phyloP scores from a whole-genome alignment of 2,113 vertebrate species.

The Sisor rabdophorus region DNA sequence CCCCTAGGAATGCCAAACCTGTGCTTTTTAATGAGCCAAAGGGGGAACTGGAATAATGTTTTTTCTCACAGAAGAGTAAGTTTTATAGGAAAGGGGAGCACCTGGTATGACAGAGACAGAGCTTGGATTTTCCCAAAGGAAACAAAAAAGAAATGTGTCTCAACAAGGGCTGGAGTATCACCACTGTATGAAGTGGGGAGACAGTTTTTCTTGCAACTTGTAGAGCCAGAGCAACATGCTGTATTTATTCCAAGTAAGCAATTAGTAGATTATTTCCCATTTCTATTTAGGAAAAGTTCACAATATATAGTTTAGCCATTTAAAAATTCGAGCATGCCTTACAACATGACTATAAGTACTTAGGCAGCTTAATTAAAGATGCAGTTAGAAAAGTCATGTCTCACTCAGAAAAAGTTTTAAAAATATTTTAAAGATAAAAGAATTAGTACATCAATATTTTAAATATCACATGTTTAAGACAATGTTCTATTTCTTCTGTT shows the following conservation, averaged over 20 bases:
- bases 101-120: slow-evolving; percentile 51
- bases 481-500: slow-evolving; percentile 29
- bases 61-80: slow-evolving; percentile 50
- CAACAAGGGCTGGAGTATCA: neutral
- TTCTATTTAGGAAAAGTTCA: neutral
- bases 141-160: neutral
- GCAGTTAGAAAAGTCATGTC: neutral
- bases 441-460: neutral
- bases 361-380: slow-evolving; percentile 2
- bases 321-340: neutral
- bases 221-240: slow-evolving; percentile 46
- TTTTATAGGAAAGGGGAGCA: slow-evolving; percentile 56
- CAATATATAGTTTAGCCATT: neutral
- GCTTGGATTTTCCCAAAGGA: slow-evolving; percentile 50
- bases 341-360: neutral
- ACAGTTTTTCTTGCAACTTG: slow-evolving; percentile 42
- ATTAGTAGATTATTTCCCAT: neutral
- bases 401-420: slow-evolving; percentile 8
- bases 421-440: slow-evolving; percentile 16
- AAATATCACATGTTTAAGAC: neutral
- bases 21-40: slow-evolving; percentile 56
- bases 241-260: slow-evolving; percentile 64
- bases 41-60: slow-evolving; percentile 52
- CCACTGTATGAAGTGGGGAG: slow-evolving; percentile 12
- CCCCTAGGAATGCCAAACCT: slow-evolving; percentile 58